Evolutionary conservation across 1,140 invertebrate species (phyloP), one percentile per base, ranked within the genome.

Genomic region (Trichonephila clavata): DNA sequence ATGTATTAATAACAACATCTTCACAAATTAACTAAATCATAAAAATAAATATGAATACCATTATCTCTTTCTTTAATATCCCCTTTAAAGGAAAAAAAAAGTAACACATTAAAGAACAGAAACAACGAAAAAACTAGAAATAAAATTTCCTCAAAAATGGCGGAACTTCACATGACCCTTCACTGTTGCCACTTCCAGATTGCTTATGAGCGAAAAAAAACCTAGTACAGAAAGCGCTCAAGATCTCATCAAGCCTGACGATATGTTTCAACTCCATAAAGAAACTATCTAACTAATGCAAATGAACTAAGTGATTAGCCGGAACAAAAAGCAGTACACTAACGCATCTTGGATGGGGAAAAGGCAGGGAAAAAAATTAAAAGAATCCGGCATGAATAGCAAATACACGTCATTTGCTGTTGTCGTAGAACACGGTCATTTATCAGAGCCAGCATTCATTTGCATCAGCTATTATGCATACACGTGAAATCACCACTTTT

Each of bases 401-500:
- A 92, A 84, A 92, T 92, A 63, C 71, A 59, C 90, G 80, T 84
- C 90, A 92, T 92, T 65, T 92, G 90, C 80, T 63, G 59, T 84
- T 92, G 90, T 92, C 90, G 59, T 32, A 50, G 50, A 27, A 61
- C 90, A 84, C 27, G 43, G 20, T 60, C 90, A 92, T 92, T 92
- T 92, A 84, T 92, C 90, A 92, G 90, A 81, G 59, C 10, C 21
- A 43, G 27, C 59, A 68, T 84, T 92, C 90, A 92, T 92, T 92
- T 84, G 90, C 90, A 68, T 84, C 27, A 50, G 77, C 80, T 84
- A 92, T 92, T 92, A 92, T 92, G 90, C 90, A 60, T 84, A 92
- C 90, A 84, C 90, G 80, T 84, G 84, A 90, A 92, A 92, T 92
- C 90, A 83, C 90, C 90, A 92, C 90, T 83, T 90, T 90, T 90